These are phyloP conservation scores for Chaetodon trifasciatus DNA, from an alignment of 2,797 vertebrate genomes.

Conservation along the genomic window DNA sequence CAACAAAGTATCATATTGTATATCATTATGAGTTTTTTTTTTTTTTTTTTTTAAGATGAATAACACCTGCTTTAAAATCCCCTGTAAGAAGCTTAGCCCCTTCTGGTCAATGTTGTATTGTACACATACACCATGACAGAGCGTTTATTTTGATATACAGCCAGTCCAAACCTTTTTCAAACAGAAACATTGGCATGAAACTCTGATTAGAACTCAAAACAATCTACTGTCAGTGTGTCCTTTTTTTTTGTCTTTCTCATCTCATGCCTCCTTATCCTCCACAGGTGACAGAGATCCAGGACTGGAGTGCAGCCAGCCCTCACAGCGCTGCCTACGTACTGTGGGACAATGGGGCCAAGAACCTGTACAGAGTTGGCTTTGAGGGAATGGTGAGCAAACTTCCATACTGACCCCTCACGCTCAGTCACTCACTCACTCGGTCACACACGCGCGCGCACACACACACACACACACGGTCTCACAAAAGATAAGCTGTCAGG, in stretches of 20 bases:
- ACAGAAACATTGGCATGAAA: not conserved
- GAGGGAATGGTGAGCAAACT: slow-evolving; percentile 97
- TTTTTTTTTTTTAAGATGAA: slow-evolving; percentile 13
- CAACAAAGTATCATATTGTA: slow-evolving; percentile 32
- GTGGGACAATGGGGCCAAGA: slow-evolving; percentile 99
- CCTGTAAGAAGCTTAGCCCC: not conserved
- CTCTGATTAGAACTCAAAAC: slow-evolving; percentile 3
- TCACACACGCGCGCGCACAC: slow-evolving; percentile 27
- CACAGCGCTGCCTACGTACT: slow-evolving; percentile 98
- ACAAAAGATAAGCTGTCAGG: slow-evolving; percentile 79
- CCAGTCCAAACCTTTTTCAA: not conserved
- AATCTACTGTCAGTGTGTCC: slow-evolving; percentile 8
- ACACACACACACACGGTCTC: slow-evolving; percentile 24
- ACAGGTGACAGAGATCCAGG: slow-evolving; percentile 99
- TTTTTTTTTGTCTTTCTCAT: slow-evolving; percentile 34
- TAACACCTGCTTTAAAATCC: slow-evolving; percentile 13
- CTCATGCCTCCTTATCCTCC: slow-evolving; percentile 22
- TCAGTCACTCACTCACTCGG: slow-evolving; percentile 23
- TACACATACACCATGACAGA: not conserved
- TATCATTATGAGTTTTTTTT: not conserved
- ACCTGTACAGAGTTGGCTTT: slow-evolving; percentile 99
- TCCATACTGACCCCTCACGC: slow-evolving; percentile 59
- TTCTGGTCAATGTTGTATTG: slow-evolving; percentile 17
- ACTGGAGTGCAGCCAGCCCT: slow-evolving; percentile 98
- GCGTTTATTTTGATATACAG: slow-evolving; percentile 13